Percentiles rank a stretch among this genome's conserved stretches.
These are phyloP conservation scores for Catalaphyllia jardinei DNA, from an alignment of 64 coral and sea anemone genomes.

Conservation along the genomic window DNA sequence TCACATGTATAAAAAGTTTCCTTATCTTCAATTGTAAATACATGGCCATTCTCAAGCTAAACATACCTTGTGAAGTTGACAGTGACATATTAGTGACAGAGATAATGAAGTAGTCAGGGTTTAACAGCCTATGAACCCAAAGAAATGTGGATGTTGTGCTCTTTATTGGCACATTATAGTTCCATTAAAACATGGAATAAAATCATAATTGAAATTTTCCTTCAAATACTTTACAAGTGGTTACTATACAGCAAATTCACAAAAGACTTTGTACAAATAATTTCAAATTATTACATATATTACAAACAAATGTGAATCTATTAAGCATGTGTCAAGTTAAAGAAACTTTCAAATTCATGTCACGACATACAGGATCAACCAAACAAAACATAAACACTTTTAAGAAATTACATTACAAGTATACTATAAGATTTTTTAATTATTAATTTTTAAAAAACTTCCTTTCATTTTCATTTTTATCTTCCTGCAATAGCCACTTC, in stretches of 20 bases:
- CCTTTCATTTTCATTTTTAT: not conserved
- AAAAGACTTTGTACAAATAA: not conserved
- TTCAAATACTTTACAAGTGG: too few relatives aligned
- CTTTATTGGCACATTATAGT: too few relatives aligned
- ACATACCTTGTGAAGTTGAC: not conserved
- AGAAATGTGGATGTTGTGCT: too few relatives aligned
- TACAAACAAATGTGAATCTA: not conserved
- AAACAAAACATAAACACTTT: too few relatives aligned
- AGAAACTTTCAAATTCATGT: too few relatives aligned
- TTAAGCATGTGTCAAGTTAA: too few relatives aligned
- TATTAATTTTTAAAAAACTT: not conserved
- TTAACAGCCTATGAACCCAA: not conserved
- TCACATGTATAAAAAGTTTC: not conserved
- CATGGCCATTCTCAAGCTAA: not conserved
- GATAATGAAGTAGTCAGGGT: not conserved
- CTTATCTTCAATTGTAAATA: not conserved
- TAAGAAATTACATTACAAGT: too few relatives aligned
- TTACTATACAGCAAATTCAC: not conserved
- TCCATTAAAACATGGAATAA: too few relatives aligned
- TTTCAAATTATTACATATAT: not conserved
- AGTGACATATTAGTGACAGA: not conserved
- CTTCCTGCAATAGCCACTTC: not conserved
- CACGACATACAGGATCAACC: too few relatives aligned
- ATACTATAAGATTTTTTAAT: not conserved
- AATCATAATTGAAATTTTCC: too few relatives aligned